Conservation (phyloP, 2,888 invertebrate genomes). For the Mythimna vitellina region DNA sequence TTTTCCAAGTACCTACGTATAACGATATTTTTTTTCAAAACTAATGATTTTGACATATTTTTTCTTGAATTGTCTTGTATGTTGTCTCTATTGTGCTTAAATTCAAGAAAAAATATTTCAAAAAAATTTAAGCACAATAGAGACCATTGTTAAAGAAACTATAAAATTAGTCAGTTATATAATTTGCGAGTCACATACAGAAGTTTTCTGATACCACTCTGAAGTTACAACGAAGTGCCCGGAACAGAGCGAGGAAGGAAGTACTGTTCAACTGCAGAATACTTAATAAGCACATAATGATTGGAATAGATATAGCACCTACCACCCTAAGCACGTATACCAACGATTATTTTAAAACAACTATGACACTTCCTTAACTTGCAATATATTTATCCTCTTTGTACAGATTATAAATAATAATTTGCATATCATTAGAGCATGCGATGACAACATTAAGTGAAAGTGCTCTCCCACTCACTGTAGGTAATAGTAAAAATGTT, state of each 20-base stretch:
- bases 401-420: constrained; percentile 35
- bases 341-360: constrained; percentile 41
- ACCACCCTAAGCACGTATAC: constrained; percentile 58
- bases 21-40: background rate
- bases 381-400: constrained; percentile 48
- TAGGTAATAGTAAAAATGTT: constrained; percentile 67
- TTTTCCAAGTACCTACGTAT: no score
- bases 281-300: constrained; percentile 63
- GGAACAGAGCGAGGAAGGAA: constrained; percentile 70
- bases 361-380: constrained; percentile 50
- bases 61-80: no score
- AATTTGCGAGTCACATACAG: background rate
- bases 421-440: constrained; percentile 57
- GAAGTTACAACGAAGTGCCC: constrained; percentile 48
- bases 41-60: background rate
- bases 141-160: background rate
- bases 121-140: no score
- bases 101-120: no score
- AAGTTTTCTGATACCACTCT: constrained; percentile 21
- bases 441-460: constrained; percentile 68
- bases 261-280: constrained; percentile 63
- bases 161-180: background rate
- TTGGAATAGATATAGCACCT: constrained; percentile 54
- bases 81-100: no score
- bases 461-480: constrained; percentile 73